Percentiles rank a stretch among this genome's conserved stretches.
Evolutionary conservation across 2,888 invertebrate genomes (phyloP).

Genomic region (Acleris emargana): DNA sequence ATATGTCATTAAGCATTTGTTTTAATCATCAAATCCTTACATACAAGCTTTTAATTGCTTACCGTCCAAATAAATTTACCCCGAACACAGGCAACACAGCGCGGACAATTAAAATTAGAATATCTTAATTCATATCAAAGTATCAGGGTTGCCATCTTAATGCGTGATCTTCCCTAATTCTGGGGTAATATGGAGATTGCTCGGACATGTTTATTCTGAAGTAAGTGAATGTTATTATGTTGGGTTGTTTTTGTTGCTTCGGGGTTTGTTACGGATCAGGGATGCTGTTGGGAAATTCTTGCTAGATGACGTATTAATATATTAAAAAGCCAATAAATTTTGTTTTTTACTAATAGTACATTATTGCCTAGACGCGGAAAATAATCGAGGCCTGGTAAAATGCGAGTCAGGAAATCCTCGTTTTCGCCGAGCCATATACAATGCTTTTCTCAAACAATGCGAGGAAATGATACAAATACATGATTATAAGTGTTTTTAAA

Average conservation of each 20-base stretch:
- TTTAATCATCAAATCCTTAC: constrained; percentile 1
- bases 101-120: constrained; percentile 85
- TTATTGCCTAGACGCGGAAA: too few species aligned
- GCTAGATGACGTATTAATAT: too few species aligned
- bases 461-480: too few species aligned
- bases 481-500: too few species aligned
- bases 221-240: constrained; percentile 72
- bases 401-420: too few species aligned
- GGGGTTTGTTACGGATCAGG: constrained; percentile 25
- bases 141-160: constrained; percentile 83
- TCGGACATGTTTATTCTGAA: constrained; percentile 77
- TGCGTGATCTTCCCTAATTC: constrained; percentile 80
- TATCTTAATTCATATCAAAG: constrained; percentile 88
- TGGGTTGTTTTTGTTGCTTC: constrained; percentile 44
- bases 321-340: too few species aligned
- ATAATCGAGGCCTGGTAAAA: too few species aligned
- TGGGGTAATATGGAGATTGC: constrained; percentile 71
- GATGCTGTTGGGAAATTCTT: constrained; percentile 42
- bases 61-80: constrained; percentile 30
- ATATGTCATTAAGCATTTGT: background rate
- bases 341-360: too few species aligned
- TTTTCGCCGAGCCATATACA: too few species aligned
- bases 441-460: too few species aligned
- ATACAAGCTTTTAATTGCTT: constrained; percentile 29
- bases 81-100: constrained; percentile 35